Conservation (phyloP, 2,888 invertebrate species). For the Ichneumon xanthorius region DNA sequence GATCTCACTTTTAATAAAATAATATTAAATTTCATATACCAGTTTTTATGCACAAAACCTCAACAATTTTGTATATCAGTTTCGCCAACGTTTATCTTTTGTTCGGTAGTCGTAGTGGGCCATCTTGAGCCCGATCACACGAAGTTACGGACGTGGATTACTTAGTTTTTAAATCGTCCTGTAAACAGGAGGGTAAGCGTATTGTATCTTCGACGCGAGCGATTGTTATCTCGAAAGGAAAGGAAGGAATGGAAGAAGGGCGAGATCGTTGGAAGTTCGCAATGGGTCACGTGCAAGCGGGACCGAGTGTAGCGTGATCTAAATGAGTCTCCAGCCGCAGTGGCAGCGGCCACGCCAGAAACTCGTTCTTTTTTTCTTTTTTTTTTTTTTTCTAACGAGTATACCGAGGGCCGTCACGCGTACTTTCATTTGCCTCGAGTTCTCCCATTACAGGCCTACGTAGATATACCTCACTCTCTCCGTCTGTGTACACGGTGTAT, state of each 20-base stretch:
- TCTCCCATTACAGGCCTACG: constrained; percentile 60
- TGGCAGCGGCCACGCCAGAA: constrained; percentile 55
- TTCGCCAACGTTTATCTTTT: not conserved
- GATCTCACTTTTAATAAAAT: not conserved
- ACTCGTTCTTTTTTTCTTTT: constrained; percentile 39
- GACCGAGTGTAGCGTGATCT: constrained; percentile 68
- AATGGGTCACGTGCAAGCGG: constrained; percentile 35
- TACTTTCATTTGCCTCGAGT: constrained; percentile 61
- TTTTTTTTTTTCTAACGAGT: constrained; percentile 42
- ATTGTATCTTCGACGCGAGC: constrained; percentile 1
- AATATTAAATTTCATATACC: not conserved
- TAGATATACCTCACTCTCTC: not conserved
- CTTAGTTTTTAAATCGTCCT: not conserved
- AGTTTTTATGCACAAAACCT: not conserved
- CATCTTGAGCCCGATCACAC: not conserved
- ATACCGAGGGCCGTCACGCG: constrained; percentile 54
- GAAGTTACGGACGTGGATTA: not conserved
- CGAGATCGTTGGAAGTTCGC: constrained; percentile 6
- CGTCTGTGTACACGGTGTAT: constrained; percentile 40
- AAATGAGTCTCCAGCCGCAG: constrained; percentile 67
- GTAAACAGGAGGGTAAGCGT: not conserved
- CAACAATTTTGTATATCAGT: not conserved
- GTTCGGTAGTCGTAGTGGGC: not conserved
- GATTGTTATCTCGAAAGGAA: not conserved
- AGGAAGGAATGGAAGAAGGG: constrained; percentile 6